These are phyloP conservation scores for Crenuchus spilurus DNA, from an alignment of 2,797 vertebrate species.

Conservation along the genomic window DNA sequence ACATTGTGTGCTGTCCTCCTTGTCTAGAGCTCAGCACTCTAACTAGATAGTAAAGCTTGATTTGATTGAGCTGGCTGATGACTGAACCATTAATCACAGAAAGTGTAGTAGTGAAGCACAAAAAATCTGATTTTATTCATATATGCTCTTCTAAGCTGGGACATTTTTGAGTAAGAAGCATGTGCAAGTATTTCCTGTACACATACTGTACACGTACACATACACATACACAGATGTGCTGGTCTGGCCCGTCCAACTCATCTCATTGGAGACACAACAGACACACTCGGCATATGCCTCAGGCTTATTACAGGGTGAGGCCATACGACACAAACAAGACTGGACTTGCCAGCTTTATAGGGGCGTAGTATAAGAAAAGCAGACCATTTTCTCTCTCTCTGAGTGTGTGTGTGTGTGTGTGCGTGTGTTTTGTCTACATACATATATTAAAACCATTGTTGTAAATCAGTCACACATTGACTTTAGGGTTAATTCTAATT, in stretches of 20 bases:
- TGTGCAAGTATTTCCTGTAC: not conserved
- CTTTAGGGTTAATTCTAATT: too few species aligned
- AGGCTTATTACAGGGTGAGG: conserved; percentile 18
- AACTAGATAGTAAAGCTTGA: conserved; percentile 22
- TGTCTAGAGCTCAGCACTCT: not conserved
- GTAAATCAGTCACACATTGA: too few species aligned
- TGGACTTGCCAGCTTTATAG: conserved; percentile 19
- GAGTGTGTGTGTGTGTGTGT: not conserved
- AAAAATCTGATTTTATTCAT: not conserved
- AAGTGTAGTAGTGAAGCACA: not conserved
- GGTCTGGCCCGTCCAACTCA: not conserved
- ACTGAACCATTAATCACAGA: not conserved
- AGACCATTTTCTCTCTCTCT: not conserved
- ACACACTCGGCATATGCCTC: conserved; percentile 7
- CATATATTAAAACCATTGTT: too few species aligned
- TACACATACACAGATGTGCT: conserved; percentile 6
- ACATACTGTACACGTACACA: not conserved
- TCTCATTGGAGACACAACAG: not conserved
- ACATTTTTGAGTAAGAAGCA: too few species aligned
- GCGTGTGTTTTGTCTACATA: too few species aligned
- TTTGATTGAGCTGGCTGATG: conserved; percentile 7
- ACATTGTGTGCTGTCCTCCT: not conserved
- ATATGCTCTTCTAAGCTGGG: not conserved
- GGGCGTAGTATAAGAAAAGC: not conserved
- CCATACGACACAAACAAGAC: conserved; percentile 7